Evolutionary conservation across 2,113 vertebrate species (phyloP), one percentile per base, ranked within the genome.

Genomic region (Clarias macrocephalus): DNA sequence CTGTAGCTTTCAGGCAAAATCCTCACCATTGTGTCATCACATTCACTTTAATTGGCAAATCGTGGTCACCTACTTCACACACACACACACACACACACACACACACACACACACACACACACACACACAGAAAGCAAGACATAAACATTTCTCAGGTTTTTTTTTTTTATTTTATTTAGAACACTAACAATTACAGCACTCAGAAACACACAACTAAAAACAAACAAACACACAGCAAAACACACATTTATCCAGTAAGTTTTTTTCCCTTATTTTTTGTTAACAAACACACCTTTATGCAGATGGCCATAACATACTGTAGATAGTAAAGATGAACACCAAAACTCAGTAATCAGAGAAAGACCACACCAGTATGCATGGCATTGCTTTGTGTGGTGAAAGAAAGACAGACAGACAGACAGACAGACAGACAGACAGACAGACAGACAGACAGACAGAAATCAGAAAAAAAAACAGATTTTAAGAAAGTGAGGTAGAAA

Each of bases 1-100:
- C 87, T 60, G 84, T 60, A 65, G 81, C 76, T 86, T 80, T 80
- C 87, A 86, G 73, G 25, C 82, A 52, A 80, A 82, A 90, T 84
- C 57, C 80, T 66, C 66, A 0, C 59, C 66, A 62, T 86, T 80
- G 77, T 80, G 73, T 73, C 89, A 60, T 75, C 66, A 56, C 48
- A 25, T 42, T 84, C 28, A 30, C 75, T 75, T 81, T 88, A 90
- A 90, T 88, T 86, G 89, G 89, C 76, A 68, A 82, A 81, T 80
- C n/a, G 23, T 77, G 87, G 59, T 37, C 54, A 62, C 75, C 28
- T 30, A 73, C 30, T 81, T 8, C 56, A 48, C 72, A 25, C 37
- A 52, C 48, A 28, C 75, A 54, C 75, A 54, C 75, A n/a, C 75
- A 28, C 48, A 56, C 75, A 56, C 75, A 28, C 75, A 56, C 75